These are phyloP conservation scores for Cheilosia soror DNA, from an alignment of 2,888 invertebrate species.

Conservation along the genomic window DNA sequence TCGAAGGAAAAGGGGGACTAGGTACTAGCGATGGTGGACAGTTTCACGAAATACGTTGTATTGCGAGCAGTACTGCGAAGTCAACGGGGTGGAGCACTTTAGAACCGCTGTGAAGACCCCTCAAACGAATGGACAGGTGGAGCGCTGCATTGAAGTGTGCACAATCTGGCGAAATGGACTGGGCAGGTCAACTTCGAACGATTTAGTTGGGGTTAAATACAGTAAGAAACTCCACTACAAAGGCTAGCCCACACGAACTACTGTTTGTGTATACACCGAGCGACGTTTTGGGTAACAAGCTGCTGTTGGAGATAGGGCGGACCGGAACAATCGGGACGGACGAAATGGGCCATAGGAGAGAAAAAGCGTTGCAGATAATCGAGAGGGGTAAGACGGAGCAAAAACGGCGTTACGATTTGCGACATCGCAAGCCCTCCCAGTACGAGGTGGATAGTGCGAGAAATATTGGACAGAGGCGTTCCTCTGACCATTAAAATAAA, in stretches of 20 bases:
- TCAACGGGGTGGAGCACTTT: conserved; percentile 74
- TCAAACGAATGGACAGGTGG: conserved; percentile 12
- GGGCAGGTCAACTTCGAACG: conserved; percentile 28
- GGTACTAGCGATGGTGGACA: conserved; percentile 2
- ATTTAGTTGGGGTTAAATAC: conserved; percentile 29
- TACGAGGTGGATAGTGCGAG: too few relatives aligned
- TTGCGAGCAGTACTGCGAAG: conserved; percentile 62
- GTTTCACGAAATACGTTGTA: conserved; percentile 7
- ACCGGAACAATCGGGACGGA: background rate
- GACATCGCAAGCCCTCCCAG: background rate
- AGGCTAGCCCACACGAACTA: too few relatives aligned
- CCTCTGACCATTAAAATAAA: too few relatives aligned
- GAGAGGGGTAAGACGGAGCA: background rate
- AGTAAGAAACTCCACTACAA: conserved; percentile 17
- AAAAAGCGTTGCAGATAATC: background rate
- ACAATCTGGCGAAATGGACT: conserved; percentile 21
- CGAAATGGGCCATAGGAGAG: background rate
- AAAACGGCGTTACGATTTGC: background rate
- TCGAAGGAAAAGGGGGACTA: background rate
- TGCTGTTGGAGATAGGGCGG: background rate
- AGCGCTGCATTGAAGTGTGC: conserved; percentile 44
- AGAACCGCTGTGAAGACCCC: conserved; percentile 41
- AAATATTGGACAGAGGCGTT: too few relatives aligned
- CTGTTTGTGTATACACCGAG: conserved; percentile 6
- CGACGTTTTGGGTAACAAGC: background rate